Conservation (phyloP, 2,797 vertebrate genomes). For the Coregonus sp. region DNA sequence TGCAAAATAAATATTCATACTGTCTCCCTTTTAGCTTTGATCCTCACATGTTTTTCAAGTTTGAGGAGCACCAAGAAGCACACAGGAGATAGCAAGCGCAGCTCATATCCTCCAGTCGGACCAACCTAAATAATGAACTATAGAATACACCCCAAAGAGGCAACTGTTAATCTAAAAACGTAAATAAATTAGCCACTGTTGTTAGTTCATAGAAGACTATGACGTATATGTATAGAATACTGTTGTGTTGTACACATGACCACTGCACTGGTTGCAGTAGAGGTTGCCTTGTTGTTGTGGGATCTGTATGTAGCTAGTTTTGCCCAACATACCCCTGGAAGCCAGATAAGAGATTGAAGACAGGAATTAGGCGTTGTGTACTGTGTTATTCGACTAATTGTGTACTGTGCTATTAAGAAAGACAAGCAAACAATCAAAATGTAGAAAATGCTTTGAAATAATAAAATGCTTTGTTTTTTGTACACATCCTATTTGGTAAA, state of each 20-base stretch:
- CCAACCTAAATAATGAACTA: slow-evolving; percentile 33
- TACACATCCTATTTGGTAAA: slow-evolving; percentile 75
- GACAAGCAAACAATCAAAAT: slow-evolving; percentile 67
- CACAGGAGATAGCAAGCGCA: slow-evolving; percentile 35
- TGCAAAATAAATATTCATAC: slow-evolving; percentile 46
- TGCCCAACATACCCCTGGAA: slow-evolving; percentile 15
- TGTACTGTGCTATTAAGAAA: slow-evolving; percentile 50
- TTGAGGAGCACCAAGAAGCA: slow-evolving; percentile 54
- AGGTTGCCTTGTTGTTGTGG: slow-evolving; percentile 27
- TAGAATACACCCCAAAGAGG: slow-evolving; percentile 21
- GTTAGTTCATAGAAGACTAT: slow-evolving; percentile 17
- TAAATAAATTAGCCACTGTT: slow-evolving; percentile 40
- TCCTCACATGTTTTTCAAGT: slow-evolving; percentile 53
- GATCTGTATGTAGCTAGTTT: slow-evolving; percentile 20
- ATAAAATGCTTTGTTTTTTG: slow-evolving; percentile 53
- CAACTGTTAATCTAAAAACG: slow-evolving; percentile 18
- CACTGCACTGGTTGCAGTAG: slow-evolving; percentile 19
- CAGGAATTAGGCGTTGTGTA: slow-evolving; percentile 38
- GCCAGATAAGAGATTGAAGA: slow-evolving; percentile 11
- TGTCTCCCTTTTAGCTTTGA: slow-evolving; percentile 48
- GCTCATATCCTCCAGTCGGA: slow-evolving; percentile 41
- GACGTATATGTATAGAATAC: slow-evolving; percentile 37
- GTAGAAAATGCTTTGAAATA: slow-evolving; percentile 61
- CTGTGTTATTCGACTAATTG: slow-evolving; percentile 32
- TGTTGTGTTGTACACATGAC: slow-evolving; percentile 23